Evolutionary conservation across 1,140 invertebrate genomes (phyloP), one percentile per base, ranked within the genome.

Genomic region (Adelges cooleyi): DNA sequence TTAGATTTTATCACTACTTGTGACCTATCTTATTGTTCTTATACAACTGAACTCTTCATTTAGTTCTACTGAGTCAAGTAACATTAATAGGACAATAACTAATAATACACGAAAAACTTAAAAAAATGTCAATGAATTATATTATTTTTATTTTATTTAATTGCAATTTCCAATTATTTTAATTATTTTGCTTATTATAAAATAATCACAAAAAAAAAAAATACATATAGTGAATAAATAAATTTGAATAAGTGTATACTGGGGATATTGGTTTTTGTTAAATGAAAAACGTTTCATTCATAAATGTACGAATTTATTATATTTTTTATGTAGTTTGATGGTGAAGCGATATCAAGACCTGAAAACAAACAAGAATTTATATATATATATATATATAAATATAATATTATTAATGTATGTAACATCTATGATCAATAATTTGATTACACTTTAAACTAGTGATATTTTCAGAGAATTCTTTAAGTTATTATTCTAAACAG

Each of bases 211-310:
- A 46, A 17, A 46, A 62, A 62, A 62, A 46, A 29, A 27, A 48
- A 62, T 62, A n/a, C n/a, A n/a, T n/a, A 46, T 48, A 11, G 56
- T 62, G 38, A 48, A 62, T 62, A 62, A 62, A 62, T 62, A 48
- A 62, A 33, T 33, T 62, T 46, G 46, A 62, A 62, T 44, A 59
- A 48, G 20, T 62, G 10, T 23, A 56, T 48, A 33, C 17, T 46
- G 17, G 17, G 44, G 25, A 62, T 56, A 29, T 46, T 13, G 42
- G 8, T 62, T 48, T 62, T 46, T 40, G 29, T 44, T 29, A 15
- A 20, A n/a, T 23, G 13, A 52, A n/a, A 54, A 22, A 54, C 11
- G 23, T 56, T 25, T 59, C 2, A 44, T 59, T 62, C 15, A 33
- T 33, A 17, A 9, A 48, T 29, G 20, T 62, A 48, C 15, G 42